Evolutionary conservation across 2,113 vertebrate genomes (phyloP).

Genomic region (Barbus barbus): DNA sequence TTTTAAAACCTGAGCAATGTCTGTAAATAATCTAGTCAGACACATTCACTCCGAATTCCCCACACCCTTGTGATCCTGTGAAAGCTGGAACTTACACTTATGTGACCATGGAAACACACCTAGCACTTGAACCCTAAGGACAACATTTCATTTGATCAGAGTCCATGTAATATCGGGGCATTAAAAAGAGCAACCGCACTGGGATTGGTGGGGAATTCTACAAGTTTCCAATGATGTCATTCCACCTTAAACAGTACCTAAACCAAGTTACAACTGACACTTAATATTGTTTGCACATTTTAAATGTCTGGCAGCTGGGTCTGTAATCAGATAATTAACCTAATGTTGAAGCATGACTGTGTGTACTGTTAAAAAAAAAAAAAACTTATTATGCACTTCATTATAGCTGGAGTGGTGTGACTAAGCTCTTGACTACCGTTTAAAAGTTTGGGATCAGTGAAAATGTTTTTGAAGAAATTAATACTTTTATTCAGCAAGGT

Average conservation of each 20-base stretch:
- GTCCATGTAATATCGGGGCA: not conserved
- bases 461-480: too few species aligned
- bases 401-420: not conserved
- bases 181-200: slow-evolving; percentile 14
- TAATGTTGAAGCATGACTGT: slow-evolving; percentile 14
- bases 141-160: slow-evolving; percentile 19
- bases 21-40: slow-evolving; percentile 52
- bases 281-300: too few species aligned
- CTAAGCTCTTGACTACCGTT: not conserved
- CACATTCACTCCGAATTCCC: slow-evolving; percentile 49
- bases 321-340: slow-evolving; percentile 4
- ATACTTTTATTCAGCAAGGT: not conserved
- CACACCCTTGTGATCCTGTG: slow-evolving; percentile 41
- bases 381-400: slow-evolving; percentile 3
- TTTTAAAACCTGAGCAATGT: slow-evolving; percentile 50
- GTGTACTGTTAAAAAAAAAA: slow-evolving; percentile 11
- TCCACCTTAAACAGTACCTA: too few species aligned
- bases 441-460: not conserved
- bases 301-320: slow-evolving; percentile 31
- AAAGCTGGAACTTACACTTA: slow-evolving; percentile 48
- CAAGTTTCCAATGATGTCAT: slow-evolving; percentile 62
- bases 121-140: slow-evolving; percentile 20
- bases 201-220: slow-evolving; percentile 42
- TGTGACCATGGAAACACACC: too few species aligned
- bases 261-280: too few species aligned